Evolutionary conservation across 2,888 invertebrate species (phyloP), one percentile per base, ranked within the genome.

Genomic region (Rhagonycha fulva): DNA sequence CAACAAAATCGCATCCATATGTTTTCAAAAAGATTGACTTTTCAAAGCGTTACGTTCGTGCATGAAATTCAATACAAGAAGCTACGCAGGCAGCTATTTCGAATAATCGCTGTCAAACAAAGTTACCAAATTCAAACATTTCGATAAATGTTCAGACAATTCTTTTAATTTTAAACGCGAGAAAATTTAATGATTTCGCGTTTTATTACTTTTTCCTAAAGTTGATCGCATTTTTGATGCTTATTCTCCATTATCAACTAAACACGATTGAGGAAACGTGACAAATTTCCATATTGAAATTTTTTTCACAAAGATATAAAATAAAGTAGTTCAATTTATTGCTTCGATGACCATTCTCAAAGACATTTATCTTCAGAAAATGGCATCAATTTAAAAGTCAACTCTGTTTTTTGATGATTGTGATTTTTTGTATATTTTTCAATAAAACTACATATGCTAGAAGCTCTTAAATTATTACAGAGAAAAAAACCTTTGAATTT

Each of bases 31-130:
- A 74, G 74, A 74, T 74, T 74, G 74, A 69, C 74, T 74, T 63
- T 72, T 76, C 74, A 76, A 74, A 76, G 76, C 70, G 76, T 66
- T 69, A 74, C 68, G 76, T 76, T 78, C 76, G 74, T 75, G 71
- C 66, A 72, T 73, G 70, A 62, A 71, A 71, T 73, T 78, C 77
- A 72, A 77, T 74, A 74, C 74, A 63, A 30, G 74, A 61, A 28
- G 14, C 14, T 47, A 47, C 47, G 47, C 47, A 47, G 47, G 47
- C 47, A 47, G 47, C 47, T 47, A 47, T 47, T 47, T 47, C 47
- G 47, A 47, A 47, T 47, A 47, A 47, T n/a, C 47, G 47, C 47
- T n/a, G 47, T 47, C 23, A 72, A 72, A 72, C 66, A 67, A 72
- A 28, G 67, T 67, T 60, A 60, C 71, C 76, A 70, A 69, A 74